Base-by-base conservation (phyloP, 1,140 invertebrate genomes). In the Pristionchus pacificus region DNA sequence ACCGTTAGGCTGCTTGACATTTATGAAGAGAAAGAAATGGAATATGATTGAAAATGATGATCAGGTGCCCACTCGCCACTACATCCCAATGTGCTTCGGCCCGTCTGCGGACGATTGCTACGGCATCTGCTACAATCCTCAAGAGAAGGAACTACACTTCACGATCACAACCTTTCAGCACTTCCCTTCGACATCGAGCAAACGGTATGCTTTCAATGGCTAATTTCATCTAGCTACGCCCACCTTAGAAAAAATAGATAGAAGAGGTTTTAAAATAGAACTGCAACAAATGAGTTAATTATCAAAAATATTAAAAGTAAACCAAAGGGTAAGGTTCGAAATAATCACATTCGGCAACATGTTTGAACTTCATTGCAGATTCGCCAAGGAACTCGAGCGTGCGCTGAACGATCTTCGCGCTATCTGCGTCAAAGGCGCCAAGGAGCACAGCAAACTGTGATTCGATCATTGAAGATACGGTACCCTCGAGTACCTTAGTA, bases 111-210 rank as follows among this genome's bases (percentile, higher is more conserved):
- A 83, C 19, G 85, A 87, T 73, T 86, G 86, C 30, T 87, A 86
- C 72, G 86, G 86, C 24, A 63, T 85, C 25, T 87, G 86, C 75
- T 87, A 87, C 76, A 87, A 87, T 70, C 86, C 85, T 30, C 84
- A 84, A 67, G 80, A 84, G 60, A 76, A 77, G 14, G 60, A 73
- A 61, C 78, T 86, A 6, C 73, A 80, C 66, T 84, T 86, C 72
- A 81, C 81, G 33, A 77, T 86, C 27, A 80, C 84, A 6, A 81
- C 85, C 2, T 86, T 82, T 78, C 83, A 83, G 33, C 81, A 74
- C 57, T 81, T 80, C 65, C 70, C 80, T 1, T 77, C 84, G 38
- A 86, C 86, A 1, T 68, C 70, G 30, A 70, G 61, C 0, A 70
- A 58, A n/a, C 64, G 61, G 30, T 49, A 10, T 19, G 38, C n/a